Base-by-base conservation (phyloP, 2,888 invertebrate genomes). In the Pachliopta kotzebuea region DNA sequence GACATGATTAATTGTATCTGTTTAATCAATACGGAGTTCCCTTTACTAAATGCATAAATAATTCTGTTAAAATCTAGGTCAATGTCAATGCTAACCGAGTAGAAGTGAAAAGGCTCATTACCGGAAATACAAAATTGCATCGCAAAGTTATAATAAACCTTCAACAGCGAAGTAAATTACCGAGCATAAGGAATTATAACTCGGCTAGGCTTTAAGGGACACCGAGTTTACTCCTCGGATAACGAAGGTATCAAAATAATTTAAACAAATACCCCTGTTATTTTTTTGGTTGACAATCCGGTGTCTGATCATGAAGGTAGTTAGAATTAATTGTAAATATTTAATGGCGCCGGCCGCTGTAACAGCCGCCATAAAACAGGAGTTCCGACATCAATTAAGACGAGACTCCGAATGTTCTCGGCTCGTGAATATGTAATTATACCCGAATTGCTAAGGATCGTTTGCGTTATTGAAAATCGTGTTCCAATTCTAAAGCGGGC, bases 351-450 rank as follows among this genome's bases (percentile, higher is more conserved):
- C 71, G 69, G 75, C 80, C 78, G 78, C 78, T 79, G 14, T 37
- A 37, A 76, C 73, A 71, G 72, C 67, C 62, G 69, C 80, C 77
- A 77, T 79, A 83, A 84, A 83, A 76, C 79, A 76, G 75, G 72
- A 76, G 76, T 75, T 76, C 76, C 73, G 77, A 74, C 78, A 78
- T 81, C 81, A 83, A 84, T 85, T 84, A 82, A 57, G 70, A 73
- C 72, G 71, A 69, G 74, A 79, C 78, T 76, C 80, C 75, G 78
- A 75, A 78, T 76, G 77, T 75, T 79, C 72, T 76, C 75, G 74
- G 75, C 74, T 76, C 74, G 72, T 79, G 77, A 83, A 82, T 78
- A 76, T 78, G 78, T 81, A 83, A 84, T 83, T 83, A 82, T 76
- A 60, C 63, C 49, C 76, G 71, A 71, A 69, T 73, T 58, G 54